These are phyloP conservation scores for Dissostichus mawsoni DNA, from an alignment of 2,113 vertebrate genomes.

Conservation along the genomic window DNA sequence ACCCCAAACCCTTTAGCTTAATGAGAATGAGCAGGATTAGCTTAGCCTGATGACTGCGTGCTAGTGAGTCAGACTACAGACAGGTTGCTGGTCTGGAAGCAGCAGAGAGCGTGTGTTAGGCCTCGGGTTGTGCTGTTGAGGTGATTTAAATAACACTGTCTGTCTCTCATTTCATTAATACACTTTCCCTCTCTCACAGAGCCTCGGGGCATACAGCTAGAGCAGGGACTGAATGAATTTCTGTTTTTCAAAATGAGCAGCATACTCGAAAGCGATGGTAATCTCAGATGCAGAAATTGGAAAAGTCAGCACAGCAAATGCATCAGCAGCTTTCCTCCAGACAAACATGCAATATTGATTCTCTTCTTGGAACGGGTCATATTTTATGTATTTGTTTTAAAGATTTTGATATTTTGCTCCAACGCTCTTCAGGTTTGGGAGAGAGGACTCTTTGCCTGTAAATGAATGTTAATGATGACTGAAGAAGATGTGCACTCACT, in stretches of 20 bases:
- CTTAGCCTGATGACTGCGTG: not conserved
- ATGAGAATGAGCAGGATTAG: not conserved
- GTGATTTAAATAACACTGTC: constrained; percentile 82
- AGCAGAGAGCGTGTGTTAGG: constrained; percentile 57
- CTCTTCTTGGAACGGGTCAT: constrained; percentile 69
- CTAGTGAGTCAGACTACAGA: not conserved
- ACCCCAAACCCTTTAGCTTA: not conserved
- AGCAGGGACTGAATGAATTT: constrained; percentile 75
- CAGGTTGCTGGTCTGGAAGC: constrained; percentile 35
- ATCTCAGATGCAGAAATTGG: constrained; percentile 82
- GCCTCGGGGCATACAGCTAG: constrained; percentile 71
- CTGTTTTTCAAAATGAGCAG: constrained; percentile 79
- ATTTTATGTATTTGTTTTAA: constrained; percentile 81
- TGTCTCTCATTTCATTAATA: constrained; percentile 81
- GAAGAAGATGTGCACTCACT: constrained; percentile 18
- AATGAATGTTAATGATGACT: constrained; percentile 60
- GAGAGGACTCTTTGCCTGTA: constrained; percentile 32
- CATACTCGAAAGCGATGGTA: constrained; percentile 76
- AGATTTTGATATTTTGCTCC: constrained; percentile 66
- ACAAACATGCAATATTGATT: constrained; percentile 82
- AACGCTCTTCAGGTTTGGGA: constrained; percentile 23
- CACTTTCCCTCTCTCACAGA: constrained; percentile 64
- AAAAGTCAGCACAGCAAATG: constrained; percentile 79
- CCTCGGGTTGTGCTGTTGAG: constrained; percentile 74
- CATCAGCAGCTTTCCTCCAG: constrained; percentile 75